A percentile compares a stretch with the other conserved stretches of the same genome.
These are phyloP conservation scores for Odontamblyopus rebecca DNA, from an alignment of 2,797 vertebrate species.

Conservation along the genomic window DNA sequence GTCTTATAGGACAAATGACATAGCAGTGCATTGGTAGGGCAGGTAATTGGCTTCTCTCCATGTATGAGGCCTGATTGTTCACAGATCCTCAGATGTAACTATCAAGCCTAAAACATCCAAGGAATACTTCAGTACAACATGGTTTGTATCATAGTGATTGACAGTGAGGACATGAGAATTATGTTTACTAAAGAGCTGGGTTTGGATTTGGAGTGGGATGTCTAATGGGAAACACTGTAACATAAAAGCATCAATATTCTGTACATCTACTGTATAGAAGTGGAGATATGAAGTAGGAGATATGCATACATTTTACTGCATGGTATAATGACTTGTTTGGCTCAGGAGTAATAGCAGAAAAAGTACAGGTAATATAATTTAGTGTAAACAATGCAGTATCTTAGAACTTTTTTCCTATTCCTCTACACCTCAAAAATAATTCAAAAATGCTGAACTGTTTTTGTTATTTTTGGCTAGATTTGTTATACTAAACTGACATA, in stretches of 20 bases:
- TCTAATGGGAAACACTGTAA: not conserved
- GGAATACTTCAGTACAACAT: constrained; percentile 33
- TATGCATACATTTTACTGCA: no score
- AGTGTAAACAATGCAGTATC: no score
- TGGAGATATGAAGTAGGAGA: not conserved
- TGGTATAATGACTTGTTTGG: no score
- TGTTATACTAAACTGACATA: no score
- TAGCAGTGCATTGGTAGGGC: constrained; percentile 42
- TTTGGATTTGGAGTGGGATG: not conserved
- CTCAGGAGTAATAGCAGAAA: no score
- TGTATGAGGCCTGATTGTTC: constrained; percentile 62
- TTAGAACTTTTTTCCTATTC: not conserved
- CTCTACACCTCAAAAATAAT: not conserved
- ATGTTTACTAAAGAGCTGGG: constrained; percentile 12
- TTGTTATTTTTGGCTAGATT: no score
- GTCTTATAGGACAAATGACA: constrained; percentile 67
- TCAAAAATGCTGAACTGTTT: not conserved
- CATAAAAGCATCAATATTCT: not conserved
- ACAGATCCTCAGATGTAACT: constrained; percentile 46
- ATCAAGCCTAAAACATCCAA: constrained; percentile 28
- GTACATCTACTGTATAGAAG: no score
- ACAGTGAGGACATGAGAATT: constrained; percentile 58
- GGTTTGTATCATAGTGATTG: constrained; percentile 51
- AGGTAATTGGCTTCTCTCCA: constrained; percentile 66
- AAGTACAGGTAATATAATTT: no score